Percentiles rank a stretch among this genome's conserved stretches.
These are phyloP conservation scores for Lerema accius DNA, from an alignment of 1,140 invertebrate genomes.

Conservation along the genomic window DNA sequence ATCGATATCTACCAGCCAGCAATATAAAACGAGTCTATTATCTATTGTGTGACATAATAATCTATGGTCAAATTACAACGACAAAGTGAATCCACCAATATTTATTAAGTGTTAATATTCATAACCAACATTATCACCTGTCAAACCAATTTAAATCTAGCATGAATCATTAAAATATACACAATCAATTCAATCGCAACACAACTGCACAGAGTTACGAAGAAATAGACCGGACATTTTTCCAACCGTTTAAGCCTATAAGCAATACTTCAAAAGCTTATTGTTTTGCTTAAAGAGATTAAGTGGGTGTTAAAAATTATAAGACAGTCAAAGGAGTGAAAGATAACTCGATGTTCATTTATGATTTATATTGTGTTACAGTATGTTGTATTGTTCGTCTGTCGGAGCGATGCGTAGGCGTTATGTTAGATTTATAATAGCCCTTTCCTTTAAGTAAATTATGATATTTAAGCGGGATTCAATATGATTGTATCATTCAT, in stretches of 20 bases:
- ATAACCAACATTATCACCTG: slow-evolving; percentile 6
- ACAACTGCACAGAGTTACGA: slow-evolving; percentile 18
- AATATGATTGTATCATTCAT: slow-evolving; percentile 41
- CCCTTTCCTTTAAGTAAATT: slow-evolving; percentile 59
- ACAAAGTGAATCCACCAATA: too few relatives aligned
- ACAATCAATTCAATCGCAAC: slow-evolving; percentile 32
- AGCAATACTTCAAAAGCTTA: slow-evolving; percentile 45
- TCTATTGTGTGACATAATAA: too few relatives aligned
- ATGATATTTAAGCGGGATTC: slow-evolving; percentile 50
- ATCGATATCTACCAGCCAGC: too few relatives aligned
- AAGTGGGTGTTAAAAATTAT: slow-evolving; percentile 80
- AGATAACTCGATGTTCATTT: slow-evolving; percentile 66
- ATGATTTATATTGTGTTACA: slow-evolving; percentile 76
- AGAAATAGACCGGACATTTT: slow-evolving; percentile 34
- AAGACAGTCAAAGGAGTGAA: slow-evolving; percentile 69
- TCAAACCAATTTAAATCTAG: slow-evolving; percentile 7
- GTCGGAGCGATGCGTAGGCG: slow-evolving; percentile 59
- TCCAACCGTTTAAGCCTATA: slow-evolving; percentile 25
- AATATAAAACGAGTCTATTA: too few relatives aligned
- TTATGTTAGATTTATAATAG: slow-evolving; percentile 72
- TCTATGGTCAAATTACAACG: too few relatives aligned
- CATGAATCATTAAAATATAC: slow-evolving; percentile 12
- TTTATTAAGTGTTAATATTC: too few relatives aligned
- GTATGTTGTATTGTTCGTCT: slow-evolving; percentile 64
- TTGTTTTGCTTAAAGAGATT: slow-evolving; percentile 64